These are phyloP conservation scores for Syngnathus acus DNA, from an alignment of 2,797 vertebrate genomes.

Conservation along the genomic window DNA sequence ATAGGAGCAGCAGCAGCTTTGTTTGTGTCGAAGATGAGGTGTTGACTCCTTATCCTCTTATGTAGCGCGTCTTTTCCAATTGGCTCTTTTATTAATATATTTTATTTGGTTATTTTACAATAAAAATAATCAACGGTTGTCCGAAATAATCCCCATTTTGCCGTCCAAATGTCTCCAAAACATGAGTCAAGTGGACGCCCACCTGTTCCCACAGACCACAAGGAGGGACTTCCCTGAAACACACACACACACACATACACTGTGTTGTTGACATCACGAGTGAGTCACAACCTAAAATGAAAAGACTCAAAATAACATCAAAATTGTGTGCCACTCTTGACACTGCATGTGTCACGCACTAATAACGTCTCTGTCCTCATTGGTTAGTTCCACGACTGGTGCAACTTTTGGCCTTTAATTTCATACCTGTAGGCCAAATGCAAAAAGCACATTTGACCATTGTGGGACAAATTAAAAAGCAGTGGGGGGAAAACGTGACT, in stretches of 20 bases:
- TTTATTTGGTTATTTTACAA: not conserved
- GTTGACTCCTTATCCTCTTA: not conserved
- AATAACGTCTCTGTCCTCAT: not conserved
- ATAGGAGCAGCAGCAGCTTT: not conserved
- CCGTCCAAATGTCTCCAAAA: not conserved
- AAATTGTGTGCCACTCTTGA: not conserved
- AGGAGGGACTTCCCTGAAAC: not conserved
- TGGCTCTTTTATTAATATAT: not conserved
- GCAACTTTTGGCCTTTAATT: not conserved
- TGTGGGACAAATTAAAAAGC: too few species aligned
- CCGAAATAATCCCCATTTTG: not conserved
- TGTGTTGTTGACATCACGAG: not conserved
- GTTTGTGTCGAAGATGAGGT: not conserved
- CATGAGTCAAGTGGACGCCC: not conserved
- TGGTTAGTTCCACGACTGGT: not conserved
- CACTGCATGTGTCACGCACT: not conserved
- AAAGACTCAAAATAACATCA: not conserved
- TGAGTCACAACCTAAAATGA: not conserved
- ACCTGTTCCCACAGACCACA: not conserved
- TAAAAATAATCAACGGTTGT: not conserved
- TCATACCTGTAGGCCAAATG: not conserved
- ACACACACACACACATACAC: not conserved
- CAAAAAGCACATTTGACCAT: too few species aligned
- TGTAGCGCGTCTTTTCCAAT: not conserved
- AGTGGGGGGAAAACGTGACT: too few species aligned